Evolutionary conservation across 2,797 vertebrate genomes (phyloP).

Genomic region (Kryptolebias ocellatus): DNA sequence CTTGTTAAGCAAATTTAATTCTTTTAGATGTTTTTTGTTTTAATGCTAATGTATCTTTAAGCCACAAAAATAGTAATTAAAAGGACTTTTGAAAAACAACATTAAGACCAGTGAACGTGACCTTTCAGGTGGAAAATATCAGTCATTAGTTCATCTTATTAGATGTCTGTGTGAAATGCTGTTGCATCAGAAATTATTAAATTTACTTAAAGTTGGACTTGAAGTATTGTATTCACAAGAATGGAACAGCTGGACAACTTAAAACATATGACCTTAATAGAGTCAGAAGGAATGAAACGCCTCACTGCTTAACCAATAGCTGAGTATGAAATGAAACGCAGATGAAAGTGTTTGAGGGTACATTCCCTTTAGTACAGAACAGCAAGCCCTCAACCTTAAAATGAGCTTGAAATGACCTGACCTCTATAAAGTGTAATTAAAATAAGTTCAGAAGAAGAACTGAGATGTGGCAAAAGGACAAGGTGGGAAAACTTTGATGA

Average conservation of each 20-base stretch:
- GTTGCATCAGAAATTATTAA: not conserved
- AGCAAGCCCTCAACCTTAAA: constrained; percentile 36
- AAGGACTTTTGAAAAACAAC: not conserved
- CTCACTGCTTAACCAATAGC: not conserved
- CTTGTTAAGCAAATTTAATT: too few relatives aligned
- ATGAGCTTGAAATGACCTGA: constrained; percentile 27
- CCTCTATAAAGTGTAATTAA: constrained; percentile 43
- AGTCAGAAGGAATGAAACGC: not conserved
- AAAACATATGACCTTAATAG: not conserved
- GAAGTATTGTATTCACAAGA: not conserved
- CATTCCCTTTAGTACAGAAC: constrained; percentile 10
- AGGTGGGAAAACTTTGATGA: constrained; percentile 6
- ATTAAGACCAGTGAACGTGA: not conserved
- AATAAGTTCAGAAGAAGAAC: constrained; percentile 22
- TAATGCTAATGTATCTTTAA: too few relatives aligned
- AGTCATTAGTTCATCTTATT: not conserved
- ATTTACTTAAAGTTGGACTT: not conserved
- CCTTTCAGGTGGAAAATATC: not conserved
- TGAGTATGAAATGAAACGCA: not conserved
- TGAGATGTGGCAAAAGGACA: not conserved
- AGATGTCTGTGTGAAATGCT: not conserved
- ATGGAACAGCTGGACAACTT: not conserved
- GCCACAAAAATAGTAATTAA: too few relatives aligned
- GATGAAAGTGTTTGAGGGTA: not conserved
- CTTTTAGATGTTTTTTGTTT: too few relatives aligned